Percentiles rank a stretch among this genome's conserved stretches.
Evolutionary conservation across 1,140 invertebrate genomes (phyloP).

Genomic region (Geopemphigus sp.): DNA sequence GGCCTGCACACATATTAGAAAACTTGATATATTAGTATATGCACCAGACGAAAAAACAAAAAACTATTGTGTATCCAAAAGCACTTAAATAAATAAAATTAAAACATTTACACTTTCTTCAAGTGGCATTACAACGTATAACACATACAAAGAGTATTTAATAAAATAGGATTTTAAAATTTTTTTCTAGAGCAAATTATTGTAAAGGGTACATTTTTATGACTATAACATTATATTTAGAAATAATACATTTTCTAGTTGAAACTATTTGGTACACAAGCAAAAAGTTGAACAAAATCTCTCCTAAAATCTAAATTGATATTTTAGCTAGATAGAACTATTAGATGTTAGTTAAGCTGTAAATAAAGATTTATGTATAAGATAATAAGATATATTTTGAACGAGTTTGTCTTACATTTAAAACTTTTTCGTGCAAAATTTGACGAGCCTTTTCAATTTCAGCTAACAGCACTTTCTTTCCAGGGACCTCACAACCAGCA

Average conservation of each 20-base stretch:
- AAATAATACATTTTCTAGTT: neutral
- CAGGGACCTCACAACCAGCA: neutral
- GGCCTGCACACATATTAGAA: too few relatives aligned
- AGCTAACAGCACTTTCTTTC: slow-evolving; percentile 37
- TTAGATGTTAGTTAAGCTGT: neutral
- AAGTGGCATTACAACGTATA: too few relatives aligned
- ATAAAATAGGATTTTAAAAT: too few relatives aligned
- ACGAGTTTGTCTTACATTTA: slow-evolving; percentile 39
- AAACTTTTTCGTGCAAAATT: slow-evolving; percentile 38
- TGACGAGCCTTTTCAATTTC: slow-evolving; percentile 45
- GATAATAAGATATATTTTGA: slow-evolving; percentile 40
- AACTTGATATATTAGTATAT: too few relatives aligned
- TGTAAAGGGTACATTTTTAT: neutral
- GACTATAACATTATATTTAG: neutral
- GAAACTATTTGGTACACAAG: neutral
- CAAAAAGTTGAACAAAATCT: slow-evolving; percentile 15
- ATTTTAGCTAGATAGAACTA: neutral
- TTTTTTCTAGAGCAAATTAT: too few relatives aligned
- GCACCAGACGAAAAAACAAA: too few relatives aligned
- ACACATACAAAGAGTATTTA: too few relatives aligned
- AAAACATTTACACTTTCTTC: too few relatives aligned
- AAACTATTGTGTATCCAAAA: too few relatives aligned
- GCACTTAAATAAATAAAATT: too few relatives aligned
- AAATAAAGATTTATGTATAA: neutral
- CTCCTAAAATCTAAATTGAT: neutral